Percentiles rank a stretch among this genome's conserved stretches.
Evolutionary conservation across 2,797 vertebrate genomes (phyloP).

Genomic region (Silurus lanzhouensis): DNA sequence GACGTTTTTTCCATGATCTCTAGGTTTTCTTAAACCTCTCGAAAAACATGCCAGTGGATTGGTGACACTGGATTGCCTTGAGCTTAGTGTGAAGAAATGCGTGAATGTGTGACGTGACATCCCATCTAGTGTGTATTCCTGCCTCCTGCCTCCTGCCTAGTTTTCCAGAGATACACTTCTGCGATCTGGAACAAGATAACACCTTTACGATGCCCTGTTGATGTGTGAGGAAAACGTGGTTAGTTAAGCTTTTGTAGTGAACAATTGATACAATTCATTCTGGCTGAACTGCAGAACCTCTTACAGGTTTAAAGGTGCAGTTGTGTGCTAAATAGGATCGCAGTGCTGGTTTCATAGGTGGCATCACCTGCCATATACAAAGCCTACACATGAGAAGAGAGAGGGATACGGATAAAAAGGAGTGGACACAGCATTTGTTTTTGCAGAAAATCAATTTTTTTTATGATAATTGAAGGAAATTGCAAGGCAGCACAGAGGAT

Average conservation of each 20-base stretch:
- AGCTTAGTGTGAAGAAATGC: background rate
- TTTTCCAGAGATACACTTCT: background rate
- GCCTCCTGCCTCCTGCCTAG: no score
- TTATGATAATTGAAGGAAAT: background rate
- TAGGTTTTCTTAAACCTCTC: background rate
- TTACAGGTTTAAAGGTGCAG: background rate
- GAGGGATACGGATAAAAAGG: background rate
- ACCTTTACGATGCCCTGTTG: background rate
- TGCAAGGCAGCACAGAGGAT: background rate
- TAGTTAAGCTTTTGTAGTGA: background rate
- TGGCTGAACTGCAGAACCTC: background rate
- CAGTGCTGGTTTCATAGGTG: background rate
- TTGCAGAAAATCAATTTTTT: background rate
- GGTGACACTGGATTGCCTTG: background rate
- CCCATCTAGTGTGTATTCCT: background rate
- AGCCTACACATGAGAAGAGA: background rate
- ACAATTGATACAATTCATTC: background rate
- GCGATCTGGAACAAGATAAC: background rate
- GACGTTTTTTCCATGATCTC: background rate
- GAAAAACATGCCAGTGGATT: background rate
- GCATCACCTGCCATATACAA: background rate
- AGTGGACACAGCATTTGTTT: background rate
- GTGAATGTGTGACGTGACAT: background rate
- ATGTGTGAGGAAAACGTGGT: background rate
- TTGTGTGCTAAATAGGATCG: background rate